Percentiles rank a stretch among this genome's conserved stretches.
These are phyloP conservation scores for Drosophila leontia DNA, from an alignment of 1,140 invertebrate species.

Conservation along the genomic window DNA sequence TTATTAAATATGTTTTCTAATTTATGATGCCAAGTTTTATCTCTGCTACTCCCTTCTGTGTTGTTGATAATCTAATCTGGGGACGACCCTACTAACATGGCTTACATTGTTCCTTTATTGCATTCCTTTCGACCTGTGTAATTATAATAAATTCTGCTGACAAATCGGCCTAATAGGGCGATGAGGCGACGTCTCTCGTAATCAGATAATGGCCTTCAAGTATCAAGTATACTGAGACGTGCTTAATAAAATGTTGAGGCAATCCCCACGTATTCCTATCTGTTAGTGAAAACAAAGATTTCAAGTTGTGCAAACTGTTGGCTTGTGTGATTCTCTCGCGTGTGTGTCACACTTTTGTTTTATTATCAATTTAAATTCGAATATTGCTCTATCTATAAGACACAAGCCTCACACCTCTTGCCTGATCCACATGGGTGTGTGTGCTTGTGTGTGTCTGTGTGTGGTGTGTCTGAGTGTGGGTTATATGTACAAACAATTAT, in stretches of 20 bases:
- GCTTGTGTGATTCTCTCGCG: constrained; percentile 37
- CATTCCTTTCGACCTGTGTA: background rate
- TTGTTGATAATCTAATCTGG: constrained; percentile 9
- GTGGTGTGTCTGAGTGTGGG: constrained; percentile 43
- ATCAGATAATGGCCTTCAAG: background rate
- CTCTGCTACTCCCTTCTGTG: background rate
- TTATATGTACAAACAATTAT: constrained; percentile 77
- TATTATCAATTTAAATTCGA: constrained; percentile 83
- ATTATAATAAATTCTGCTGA: constrained; percentile 4
- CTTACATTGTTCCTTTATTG: background rate
- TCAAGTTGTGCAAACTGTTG: constrained; percentile 51
- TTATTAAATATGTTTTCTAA: background rate
- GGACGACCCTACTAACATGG: too few relatives aligned
- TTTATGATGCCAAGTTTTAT: background rate
- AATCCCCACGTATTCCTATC: constrained; percentile 7
- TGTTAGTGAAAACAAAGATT: constrained; percentile 29
- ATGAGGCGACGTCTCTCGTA: background rate
- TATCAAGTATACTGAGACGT: background rate
- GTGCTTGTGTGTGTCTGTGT: constrained; percentile 33
- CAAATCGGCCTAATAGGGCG: background rate
- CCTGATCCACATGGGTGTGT: constrained; percentile 41
- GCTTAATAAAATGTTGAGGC: constrained; percentile 8
- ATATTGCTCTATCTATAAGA: constrained; percentile 81
- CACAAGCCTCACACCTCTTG: constrained; percentile 51
- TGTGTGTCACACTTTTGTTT: constrained; percentile 54